phyloP scores from a whole-genome alignment of 1,140 invertebrate genomes.

The Drosophila serrata region DNA sequence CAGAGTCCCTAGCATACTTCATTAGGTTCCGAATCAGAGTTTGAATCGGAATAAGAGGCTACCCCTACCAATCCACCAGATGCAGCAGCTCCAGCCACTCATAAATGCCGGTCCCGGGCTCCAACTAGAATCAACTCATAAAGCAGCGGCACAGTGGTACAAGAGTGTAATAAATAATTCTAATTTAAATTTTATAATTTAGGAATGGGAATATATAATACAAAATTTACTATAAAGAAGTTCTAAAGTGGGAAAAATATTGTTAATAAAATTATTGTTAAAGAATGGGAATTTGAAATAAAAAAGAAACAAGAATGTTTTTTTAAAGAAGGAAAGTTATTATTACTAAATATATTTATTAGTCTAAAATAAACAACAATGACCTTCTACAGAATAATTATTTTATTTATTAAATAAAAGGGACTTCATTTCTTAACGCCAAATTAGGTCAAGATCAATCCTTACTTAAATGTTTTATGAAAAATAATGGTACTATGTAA shows the following conservation, averaged over 20 bases:
- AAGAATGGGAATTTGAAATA: neutral
- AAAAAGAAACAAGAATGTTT: neutral
- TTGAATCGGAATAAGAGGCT: slow-evolving; percentile 17
- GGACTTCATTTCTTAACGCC: too few relatives aligned
- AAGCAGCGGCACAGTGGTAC: slow-evolving; percentile 20
- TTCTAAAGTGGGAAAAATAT: too few relatives aligned
- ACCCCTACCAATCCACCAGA: slow-evolving; percentile 5
- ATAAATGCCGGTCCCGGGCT: slow-evolving; percentile 38
- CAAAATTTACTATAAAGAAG: too few relatives aligned
- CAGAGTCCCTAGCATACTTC: slow-evolving; percentile 47
- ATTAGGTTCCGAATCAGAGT: slow-evolving; percentile 47
- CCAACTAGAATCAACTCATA: slow-evolving; percentile 43
- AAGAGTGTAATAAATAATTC: neutral
- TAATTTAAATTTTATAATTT: neutral
- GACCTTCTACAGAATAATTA: too few relatives aligned
- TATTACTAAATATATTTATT: neutral
- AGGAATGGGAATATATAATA: neutral
- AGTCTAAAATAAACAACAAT: too few relatives aligned
- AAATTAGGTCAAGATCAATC: too few relatives aligned
- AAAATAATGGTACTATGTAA: neutral
- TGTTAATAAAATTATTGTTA: too few relatives aligned
- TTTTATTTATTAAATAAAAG: too few relatives aligned
- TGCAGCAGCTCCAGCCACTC: slow-evolving; percentile 27
- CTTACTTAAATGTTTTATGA: neutral
- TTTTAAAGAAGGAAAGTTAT: fast-evolving